These are phyloP conservation scores for Physocephala rufipes DNA, from an alignment of 2,888 invertebrate species.

Conservation along the genomic window DNA sequence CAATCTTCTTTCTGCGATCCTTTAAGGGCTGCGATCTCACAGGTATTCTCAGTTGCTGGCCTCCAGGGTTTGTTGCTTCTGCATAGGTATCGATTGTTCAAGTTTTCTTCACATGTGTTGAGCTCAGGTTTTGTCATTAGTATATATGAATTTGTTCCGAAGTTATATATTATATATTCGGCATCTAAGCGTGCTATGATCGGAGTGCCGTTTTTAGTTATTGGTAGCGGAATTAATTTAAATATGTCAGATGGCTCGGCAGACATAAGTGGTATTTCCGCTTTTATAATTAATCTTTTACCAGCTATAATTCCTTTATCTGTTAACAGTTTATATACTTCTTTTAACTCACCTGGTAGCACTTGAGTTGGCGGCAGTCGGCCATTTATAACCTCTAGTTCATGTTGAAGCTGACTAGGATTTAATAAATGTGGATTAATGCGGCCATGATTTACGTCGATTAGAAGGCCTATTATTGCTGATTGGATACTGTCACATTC, in stretches of 20 bases:
- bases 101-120: not conserved
- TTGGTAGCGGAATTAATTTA: constrained; percentile 1
- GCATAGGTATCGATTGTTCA: constrained; percentile 2
- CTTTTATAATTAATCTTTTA: constrained; percentile 6
- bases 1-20: not conserved
- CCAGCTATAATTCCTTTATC: constrained; percentile 1
- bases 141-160: constrained; percentile 1
- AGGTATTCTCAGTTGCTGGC: constrained; percentile 1
- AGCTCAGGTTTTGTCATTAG: constrained; percentile 9
- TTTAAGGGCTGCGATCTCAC: not conserved
- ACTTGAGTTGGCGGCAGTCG: not conserved
- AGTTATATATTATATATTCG: not conserved
- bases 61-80: not conserved
- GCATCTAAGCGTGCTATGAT: not conserved
- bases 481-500: not conserved
- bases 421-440: constrained; percentile 10
- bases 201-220: not conserved
- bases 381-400: constrained; percentile 6
- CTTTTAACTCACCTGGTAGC: constrained; percentile 1
- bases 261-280: constrained; percentile 2
- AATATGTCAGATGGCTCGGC: constrained; percentile 2
- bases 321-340: not conserved
- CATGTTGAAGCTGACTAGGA: constrained; percentile 2
- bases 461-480: not conserved
- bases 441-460: not conserved